These are phyloP conservation scores for Mormyrus hasselquistii DNA, from an alignment of 2,797 vertebrate species.

Conservation along the genomic window DNA sequence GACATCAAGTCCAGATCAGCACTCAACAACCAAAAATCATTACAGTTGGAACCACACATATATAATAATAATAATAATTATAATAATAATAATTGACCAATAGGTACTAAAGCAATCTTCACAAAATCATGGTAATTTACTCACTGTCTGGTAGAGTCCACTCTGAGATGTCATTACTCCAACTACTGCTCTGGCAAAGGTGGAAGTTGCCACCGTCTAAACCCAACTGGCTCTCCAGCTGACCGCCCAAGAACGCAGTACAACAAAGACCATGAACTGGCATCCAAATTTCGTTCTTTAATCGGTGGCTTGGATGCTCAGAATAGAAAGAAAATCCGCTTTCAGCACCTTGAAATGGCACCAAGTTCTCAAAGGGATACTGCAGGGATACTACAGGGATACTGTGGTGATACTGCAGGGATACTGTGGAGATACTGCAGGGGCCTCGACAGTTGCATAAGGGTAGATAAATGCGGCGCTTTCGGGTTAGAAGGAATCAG, in stretches of 20 bases:
- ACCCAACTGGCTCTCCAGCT: constrained; percentile 33
- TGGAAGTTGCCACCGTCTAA: not conserved
- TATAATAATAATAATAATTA: not conserved
- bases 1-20: not conserved
- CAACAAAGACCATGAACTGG: constrained; percentile 44
- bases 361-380: constrained; percentile 65
- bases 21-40: not conserved
- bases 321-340: constrained; percentile 80
- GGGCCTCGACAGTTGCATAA: constrained; percentile 50
- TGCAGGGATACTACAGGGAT: constrained; percentile 36
- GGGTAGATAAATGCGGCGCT: constrained; percentile 40
- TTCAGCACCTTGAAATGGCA: constrained; percentile 73
- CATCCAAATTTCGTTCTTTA: constrained; percentile 56
- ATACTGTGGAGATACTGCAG: constrained; percentile 46
- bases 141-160: constrained; percentile 48
- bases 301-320: constrained; percentile 69
- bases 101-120: not conserved
- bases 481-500: constrained; percentile 11
- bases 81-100: not conserved
- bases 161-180: not conserved
- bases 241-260: constrained; percentile 20
- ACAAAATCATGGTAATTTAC: constrained; percentile 37
- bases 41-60: not conserved
- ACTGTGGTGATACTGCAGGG: constrained; percentile 46
- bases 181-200: not conserved